Evolutionary conservation across 2,888 invertebrate genomes (phyloP).

Genomic region (Nephrotoma flavescens): DNA sequence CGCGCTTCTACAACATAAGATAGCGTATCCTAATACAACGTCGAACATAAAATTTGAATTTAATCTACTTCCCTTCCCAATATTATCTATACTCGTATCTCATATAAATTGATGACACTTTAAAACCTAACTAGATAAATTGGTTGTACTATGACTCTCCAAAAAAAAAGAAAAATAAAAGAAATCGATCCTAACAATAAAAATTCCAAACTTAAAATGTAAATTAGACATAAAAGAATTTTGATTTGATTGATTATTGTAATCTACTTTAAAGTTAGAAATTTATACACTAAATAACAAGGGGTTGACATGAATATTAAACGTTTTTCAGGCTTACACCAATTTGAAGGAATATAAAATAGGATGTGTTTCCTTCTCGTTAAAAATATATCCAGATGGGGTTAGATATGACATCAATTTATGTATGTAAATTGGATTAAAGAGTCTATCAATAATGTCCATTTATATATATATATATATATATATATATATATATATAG

Average conservation of each 20-base stretch:
- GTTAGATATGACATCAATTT: background rate
- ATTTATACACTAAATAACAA: background rate
- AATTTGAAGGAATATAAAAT: no score
- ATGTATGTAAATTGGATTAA: background rate
- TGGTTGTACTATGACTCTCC: background rate
- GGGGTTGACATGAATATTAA: background rate
- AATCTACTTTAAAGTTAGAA: background rate
- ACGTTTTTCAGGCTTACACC: background rate
- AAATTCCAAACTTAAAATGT: background rate
- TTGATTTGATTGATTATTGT: background rate
- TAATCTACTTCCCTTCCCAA: background rate
- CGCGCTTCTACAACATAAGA: no score
- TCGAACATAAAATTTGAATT: background rate
- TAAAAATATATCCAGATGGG: background rate
- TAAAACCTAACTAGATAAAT: background rate
- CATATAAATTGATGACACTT: background rate
- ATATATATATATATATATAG: no score
- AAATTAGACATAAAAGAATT: background rate
- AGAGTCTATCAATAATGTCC: background rate
- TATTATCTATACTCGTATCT: background rate
- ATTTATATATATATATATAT: background rate
- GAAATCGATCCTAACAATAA: background rate
- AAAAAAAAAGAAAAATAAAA: background rate
- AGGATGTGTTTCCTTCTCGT: background rate
- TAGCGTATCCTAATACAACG: background rate